phyloP scores from a whole-genome alignment of 1,140 invertebrate species.

The Heterodera schachtii region DNA sequence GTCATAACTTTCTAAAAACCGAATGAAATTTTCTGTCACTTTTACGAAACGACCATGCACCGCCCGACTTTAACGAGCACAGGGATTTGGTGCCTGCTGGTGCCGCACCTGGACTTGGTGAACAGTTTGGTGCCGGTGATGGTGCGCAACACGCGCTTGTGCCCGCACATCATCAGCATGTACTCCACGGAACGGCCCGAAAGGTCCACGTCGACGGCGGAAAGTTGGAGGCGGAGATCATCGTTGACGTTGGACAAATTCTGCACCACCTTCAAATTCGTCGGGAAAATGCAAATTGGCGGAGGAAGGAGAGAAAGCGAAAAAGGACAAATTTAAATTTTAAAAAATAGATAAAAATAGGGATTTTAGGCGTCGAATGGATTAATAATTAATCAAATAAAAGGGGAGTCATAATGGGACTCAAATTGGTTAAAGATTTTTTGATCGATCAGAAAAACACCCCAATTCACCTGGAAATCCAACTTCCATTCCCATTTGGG shows the following conservation, averaged over 20 bases:
- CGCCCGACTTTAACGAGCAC: too few relatives aligned
- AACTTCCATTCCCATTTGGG: constrained; percentile 68
- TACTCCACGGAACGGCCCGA: constrained; percentile 67
- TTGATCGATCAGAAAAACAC: too few relatives aligned
- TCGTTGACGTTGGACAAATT: constrained; percentile 31
- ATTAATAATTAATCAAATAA: constrained; percentile 37
- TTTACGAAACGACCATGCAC: too few relatives aligned
- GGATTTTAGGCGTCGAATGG: too few relatives aligned
- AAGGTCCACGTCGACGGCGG: constrained; percentile 67
- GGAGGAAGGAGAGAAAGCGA: too few relatives aligned
- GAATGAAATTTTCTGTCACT: too few relatives aligned
- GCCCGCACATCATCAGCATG: constrained; percentile 66
- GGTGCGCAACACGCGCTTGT: constrained; percentile 65
- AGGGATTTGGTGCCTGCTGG: too few relatives aligned
- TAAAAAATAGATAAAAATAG: not conserved
- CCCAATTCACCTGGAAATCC: constrained; percentile 59
- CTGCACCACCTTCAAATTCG: constrained; percentile 19
- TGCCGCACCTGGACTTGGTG: constrained; percentile 66
- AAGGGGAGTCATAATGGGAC: too few relatives aligned
- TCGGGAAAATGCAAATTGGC: too few relatives aligned
- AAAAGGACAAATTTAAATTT: not conserved
- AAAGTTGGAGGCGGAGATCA: constrained; percentile 65
- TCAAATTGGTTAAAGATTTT: too few relatives aligned
- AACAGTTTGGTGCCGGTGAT: constrained; percentile 68
- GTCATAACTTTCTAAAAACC: too few relatives aligned